These are phyloP conservation scores for Antennarius striatus DNA, from an alignment of 2,113 vertebrate species.

Conservation along the genomic window DNA sequence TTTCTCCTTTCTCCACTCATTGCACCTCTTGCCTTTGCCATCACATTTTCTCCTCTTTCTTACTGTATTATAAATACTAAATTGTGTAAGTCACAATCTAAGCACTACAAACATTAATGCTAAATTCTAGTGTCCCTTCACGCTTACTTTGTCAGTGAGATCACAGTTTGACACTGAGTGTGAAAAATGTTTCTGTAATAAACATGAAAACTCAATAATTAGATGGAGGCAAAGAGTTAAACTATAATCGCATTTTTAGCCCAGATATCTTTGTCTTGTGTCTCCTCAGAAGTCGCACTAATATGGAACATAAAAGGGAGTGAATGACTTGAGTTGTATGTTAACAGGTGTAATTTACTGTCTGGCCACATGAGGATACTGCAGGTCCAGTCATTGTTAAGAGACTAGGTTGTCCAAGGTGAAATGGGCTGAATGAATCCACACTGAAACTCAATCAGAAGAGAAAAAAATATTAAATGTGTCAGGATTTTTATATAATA, in stretches of 20 bases:
- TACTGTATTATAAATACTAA: not conserved
- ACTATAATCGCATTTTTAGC: too few species aligned
- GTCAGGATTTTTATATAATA: slow-evolving; percentile 2
- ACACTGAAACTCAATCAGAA: not conserved
- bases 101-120: too few species aligned
- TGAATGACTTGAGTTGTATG: not conserved
- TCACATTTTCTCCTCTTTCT: not conserved
- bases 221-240: too few species aligned
- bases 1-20: slow-evolving; percentile 16
- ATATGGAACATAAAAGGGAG: not conserved
- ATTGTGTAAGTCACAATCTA: not conserved
- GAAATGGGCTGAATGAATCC: not conserved
- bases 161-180: too few species aligned
- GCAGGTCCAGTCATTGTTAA: slow-evolving; percentile 31
- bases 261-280: too few species aligned
- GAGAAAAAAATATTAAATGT: not conserved
- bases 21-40: not conserved
- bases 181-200: too few species aligned
- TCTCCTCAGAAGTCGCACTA: too few species aligned
- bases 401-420: not conserved
- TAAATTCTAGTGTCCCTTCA: too few species aligned
- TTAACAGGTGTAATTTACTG: slow-evolving; percentile 46
- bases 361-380: slow-evolving; percentile 62
- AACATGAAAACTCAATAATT: too few species aligned
- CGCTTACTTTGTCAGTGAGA: too few species aligned